Conservation (phyloP, 2,113 vertebrate species). For the Scomber japonicus region DNA sequence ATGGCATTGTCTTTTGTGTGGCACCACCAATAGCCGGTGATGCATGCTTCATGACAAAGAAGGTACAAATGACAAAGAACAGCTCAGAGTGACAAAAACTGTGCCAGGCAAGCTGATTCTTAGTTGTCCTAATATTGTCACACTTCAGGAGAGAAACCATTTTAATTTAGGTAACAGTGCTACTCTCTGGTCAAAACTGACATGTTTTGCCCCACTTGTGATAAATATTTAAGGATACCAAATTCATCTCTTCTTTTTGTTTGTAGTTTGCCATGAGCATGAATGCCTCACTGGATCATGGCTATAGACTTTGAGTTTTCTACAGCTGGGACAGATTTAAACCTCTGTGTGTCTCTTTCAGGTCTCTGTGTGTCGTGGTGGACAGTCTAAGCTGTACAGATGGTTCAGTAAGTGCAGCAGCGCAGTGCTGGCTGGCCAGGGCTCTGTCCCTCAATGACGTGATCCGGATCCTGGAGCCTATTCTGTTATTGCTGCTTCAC, state of each 20-base stretch:
- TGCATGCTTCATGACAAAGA: too few relatives aligned
- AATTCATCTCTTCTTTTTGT: background rate
- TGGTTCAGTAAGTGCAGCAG: conserved; percentile 90
- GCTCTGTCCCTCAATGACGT: conserved; percentile 94
- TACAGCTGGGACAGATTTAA: background rate
- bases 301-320: too few relatives aligned
- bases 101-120: too few relatives aligned
- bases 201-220: background rate
- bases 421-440: conserved; percentile 94
- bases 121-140: too few relatives aligned
- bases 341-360: conserved; percentile 65
- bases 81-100: too few relatives aligned
- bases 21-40: too few relatives aligned
- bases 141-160: too few relatives aligned
- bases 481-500: conserved; percentile 94
- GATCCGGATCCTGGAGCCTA: conserved; percentile 94
- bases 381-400: conserved; percentile 93
- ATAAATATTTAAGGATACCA: background rate
- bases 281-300: background rate
- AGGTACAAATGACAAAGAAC: too few relatives aligned
- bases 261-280: background rate
- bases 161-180: too few relatives aligned
- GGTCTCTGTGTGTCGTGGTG: conserved; percentile 96
- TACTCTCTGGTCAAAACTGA: background rate
- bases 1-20: too few relatives aligned